Conservation (phyloP, 2,797 vertebrate species). For the Cheirogaleus major region DNA sequence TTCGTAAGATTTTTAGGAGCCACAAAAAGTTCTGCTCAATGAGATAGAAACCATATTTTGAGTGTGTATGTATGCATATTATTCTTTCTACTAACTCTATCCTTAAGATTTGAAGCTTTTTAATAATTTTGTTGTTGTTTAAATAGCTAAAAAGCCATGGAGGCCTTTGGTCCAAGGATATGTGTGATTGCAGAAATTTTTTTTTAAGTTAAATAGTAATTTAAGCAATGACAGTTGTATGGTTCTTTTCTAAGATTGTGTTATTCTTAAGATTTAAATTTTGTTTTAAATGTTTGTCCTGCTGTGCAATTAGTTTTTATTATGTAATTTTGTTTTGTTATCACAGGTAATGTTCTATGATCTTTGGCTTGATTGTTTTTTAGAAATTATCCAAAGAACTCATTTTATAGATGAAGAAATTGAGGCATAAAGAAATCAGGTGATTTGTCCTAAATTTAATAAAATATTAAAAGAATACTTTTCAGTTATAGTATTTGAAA, state of each 20-base stretch:
- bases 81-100: not conserved
- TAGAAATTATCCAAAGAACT: not conserved
- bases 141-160: not conserved
- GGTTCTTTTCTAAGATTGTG: not conserved
- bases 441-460: not conserved
- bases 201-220: not conserved
- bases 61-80: not conserved
- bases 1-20: conserved; percentile 38
- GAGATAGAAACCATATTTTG: not conserved
- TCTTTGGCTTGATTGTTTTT: not conserved
- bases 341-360: not conserved
- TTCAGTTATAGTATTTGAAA: not conserved
- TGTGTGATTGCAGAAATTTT: not conserved
- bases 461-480: conserved; percentile 23
- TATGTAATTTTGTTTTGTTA: conserved; percentile 5
- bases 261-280: conserved; percentile 1
- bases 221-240: not conserved
- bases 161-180: not conserved
- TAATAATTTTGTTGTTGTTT: not conserved
- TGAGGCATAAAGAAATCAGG: conserved; percentile 1
- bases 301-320: not conserved
- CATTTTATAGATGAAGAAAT: conserved; percentile 18
- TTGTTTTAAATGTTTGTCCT: conserved; percentile 8
- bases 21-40: not conserved
- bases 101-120: not conserved